phyloP scores from a whole-genome alignment of 2,888 invertebrate genomes.

The Alitta virens region DNA sequence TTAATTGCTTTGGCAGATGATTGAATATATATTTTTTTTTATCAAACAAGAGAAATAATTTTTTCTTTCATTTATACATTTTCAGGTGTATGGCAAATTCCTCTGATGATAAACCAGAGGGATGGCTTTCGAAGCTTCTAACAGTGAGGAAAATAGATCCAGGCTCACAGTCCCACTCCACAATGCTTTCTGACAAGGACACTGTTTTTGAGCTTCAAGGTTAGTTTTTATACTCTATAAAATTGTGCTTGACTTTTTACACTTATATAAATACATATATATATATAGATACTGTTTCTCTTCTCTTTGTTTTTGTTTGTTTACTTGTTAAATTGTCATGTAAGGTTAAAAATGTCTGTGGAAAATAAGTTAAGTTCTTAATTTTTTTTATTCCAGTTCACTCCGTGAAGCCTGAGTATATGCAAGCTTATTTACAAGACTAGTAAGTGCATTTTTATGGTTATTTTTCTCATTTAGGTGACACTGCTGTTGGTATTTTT shows the following conservation, averaged over 20 bases:
- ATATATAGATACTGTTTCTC: neutral
- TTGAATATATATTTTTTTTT: too few species aligned
- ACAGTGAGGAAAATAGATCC: conserved; percentile 85
- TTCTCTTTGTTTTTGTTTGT: too few species aligned
- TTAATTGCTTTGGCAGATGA: too few species aligned
- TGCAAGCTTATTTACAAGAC: conserved; percentile 81
- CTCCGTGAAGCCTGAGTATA: conserved; percentile 85
- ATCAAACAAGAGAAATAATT: too few species aligned
- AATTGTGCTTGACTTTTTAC: too few species aligned
- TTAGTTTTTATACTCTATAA: conserved; percentile 35
- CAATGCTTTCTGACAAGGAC: conserved; percentile 94
- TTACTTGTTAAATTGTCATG: too few species aligned
- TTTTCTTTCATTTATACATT: too few species aligned
- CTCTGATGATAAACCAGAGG: neutral
- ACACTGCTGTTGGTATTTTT: neutral
- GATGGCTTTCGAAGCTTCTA: conserved; percentile 12
- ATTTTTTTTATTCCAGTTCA: conserved; percentile 63
- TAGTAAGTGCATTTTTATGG: conserved; percentile 70
- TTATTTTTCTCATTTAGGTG: neutral
- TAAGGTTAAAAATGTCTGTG: too few species aligned
- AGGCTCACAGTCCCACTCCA: conserved; percentile 92
- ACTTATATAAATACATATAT: too few species aligned
- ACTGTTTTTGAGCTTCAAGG: conserved; percentile 89
- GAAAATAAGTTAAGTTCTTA: neutral
- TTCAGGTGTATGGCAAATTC: too few species aligned